A percentile compares a stretch with the other conserved stretches of the same genome.
Evolutionary conservation across 2,888 invertebrate species (phyloP).

Genomic region (Stenodema calcarata): DNA sequence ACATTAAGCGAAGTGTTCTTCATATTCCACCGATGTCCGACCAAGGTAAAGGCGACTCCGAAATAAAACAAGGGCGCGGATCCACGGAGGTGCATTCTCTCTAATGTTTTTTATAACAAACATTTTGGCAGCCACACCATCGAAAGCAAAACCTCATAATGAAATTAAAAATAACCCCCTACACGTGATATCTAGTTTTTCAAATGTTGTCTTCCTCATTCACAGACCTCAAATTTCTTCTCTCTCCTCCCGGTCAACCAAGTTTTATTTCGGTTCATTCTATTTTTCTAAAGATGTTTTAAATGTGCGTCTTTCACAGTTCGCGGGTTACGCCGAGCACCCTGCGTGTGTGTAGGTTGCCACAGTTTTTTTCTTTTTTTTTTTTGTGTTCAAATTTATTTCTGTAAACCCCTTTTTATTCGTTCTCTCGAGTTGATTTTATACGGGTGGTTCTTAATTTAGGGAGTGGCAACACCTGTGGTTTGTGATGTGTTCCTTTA

Average conservation of each 20-base stretch:
- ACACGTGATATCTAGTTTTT: conserved; percentile 42
- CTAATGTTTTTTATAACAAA: conserved; percentile 23
- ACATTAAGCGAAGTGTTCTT: background rate
- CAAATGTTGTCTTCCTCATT: conserved; percentile 47
- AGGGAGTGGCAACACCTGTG: background rate
- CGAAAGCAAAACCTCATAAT: conserved; percentile 23
- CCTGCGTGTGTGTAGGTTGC: background rate
- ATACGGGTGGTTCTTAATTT: background rate
- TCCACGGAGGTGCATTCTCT: background rate
- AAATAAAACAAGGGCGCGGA: background rate
- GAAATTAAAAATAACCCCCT: conserved; percentile 28
- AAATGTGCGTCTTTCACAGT: conserved; percentile 25
- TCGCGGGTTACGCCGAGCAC: conserved; percentile 8
- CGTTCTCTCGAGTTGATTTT: background rate
- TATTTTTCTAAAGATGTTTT: conserved; percentile 22
- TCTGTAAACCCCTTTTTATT: background rate
- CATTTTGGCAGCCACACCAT: conserved; percentile 8
- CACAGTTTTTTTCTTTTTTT: background rate
- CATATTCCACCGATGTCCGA: background rate
- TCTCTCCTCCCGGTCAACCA: background rate
- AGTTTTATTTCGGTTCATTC: conserved; percentile 12
- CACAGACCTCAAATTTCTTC: background rate
- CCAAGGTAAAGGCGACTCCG: background rate
- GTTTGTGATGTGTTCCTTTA: background rate
- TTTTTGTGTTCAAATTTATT: background rate